Percentiles rank a stretch among this genome's conserved stretches.
Evolutionary conservation across 1,140 invertebrate genomes (phyloP).

Genomic region (Propsilocerus akamusi): DNA sequence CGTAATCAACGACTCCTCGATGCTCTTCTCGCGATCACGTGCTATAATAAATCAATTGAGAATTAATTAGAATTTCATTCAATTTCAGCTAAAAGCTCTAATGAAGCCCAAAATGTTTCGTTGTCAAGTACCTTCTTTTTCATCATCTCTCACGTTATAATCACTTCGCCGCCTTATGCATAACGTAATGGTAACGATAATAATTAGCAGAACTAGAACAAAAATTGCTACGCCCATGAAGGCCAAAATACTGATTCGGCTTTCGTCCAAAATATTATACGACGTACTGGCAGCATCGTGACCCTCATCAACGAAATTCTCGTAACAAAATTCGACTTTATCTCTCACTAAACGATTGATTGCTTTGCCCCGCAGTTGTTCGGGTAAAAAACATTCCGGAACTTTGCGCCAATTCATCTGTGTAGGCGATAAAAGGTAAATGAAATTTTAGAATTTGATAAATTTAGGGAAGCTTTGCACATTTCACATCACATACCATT

Average conservation of each 20-base stretch:
- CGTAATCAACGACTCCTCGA: neutral
- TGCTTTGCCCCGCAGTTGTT: slow-evolving; percentile 19
- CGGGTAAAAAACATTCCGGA: slow-evolving; percentile 23
- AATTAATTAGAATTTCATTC: neutral
- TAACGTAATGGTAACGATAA: neutral
- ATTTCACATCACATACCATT: slow-evolving; percentile 12
- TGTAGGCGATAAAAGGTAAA: neutral
- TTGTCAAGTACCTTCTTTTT: neutral
- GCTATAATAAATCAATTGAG: neutral
- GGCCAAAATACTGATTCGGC: slow-evolving; percentile 5
- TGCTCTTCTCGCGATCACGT: neutral
- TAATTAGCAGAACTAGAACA: neutral
- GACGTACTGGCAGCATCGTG: slow-evolving; percentile 24
- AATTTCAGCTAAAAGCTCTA: no score
- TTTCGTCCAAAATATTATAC: slow-evolving; percentile 24
- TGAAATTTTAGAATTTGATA: neutral
- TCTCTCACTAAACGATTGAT: slow-evolving; percentile 21
- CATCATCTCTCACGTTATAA: neutral
- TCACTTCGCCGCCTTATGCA: neutral
- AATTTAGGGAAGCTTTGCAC: neutral
- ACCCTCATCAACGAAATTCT: slow-evolving; percentile 23
- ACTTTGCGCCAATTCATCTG: slow-evolving; percentile 18
- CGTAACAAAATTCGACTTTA: slow-evolving; percentile 19
- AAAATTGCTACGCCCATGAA: neutral
- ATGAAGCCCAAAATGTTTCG: neutral